Evolutionary conservation across 1,140 invertebrate genomes (phyloP).

Genomic region (Melipona quadrifasciata): DNA sequence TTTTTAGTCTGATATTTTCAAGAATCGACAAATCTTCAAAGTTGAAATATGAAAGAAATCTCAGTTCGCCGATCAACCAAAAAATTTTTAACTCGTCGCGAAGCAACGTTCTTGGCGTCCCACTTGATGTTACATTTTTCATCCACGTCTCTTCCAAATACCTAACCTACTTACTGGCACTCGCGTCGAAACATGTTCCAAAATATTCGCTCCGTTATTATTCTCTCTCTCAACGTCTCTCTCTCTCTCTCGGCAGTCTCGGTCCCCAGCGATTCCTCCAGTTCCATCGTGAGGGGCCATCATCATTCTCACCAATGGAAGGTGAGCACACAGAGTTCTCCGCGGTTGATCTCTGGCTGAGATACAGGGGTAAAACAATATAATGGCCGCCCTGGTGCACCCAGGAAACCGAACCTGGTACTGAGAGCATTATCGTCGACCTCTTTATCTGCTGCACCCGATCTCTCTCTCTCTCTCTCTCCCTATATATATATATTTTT

Average conservation of each 20-base stretch:
- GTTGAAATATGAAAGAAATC: no score
- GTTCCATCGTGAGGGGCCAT: neutral
- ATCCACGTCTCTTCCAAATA: neutral
- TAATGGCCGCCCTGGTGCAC: conserved; percentile 61
- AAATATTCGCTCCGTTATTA: neutral
- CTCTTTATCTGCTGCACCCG: conserved; percentile 69
- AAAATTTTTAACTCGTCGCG: no score
- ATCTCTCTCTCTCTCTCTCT: conserved; percentile 55
- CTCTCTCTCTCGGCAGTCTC: neutral
- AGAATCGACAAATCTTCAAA: no score
- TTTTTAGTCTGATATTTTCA: no score
- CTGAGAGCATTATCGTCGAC: conserved; percentile 69
- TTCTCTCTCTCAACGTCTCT: neutral
- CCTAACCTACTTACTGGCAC: neutral
- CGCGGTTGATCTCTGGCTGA: conserved; percentile 56
- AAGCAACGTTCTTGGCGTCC: neutral
- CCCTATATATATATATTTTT: no score
- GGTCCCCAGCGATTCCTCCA: conserved; percentile 49
- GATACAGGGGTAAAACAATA: conserved; percentile 69
- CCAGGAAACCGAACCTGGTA: conserved; percentile 52
- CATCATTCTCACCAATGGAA: conserved; percentile 15
- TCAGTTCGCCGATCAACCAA: no score
- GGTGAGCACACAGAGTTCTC: conserved; percentile 7
- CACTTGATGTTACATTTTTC: no score
- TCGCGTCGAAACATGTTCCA: no score